phyloP scores from a whole-genome alignment of 2,888 invertebrate genomes.

The Torymus aiolomorphi region DNA sequence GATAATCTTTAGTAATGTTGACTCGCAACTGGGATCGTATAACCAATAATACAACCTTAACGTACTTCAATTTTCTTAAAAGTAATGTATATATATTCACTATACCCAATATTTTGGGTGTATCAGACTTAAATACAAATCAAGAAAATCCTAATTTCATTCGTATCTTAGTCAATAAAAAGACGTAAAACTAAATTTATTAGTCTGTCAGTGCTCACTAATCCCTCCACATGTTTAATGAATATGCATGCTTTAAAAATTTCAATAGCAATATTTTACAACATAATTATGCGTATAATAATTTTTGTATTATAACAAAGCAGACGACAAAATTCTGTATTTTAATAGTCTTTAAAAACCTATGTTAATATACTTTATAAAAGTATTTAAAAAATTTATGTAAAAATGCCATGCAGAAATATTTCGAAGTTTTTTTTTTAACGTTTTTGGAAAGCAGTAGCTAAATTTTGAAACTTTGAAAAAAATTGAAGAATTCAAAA shows the following conservation, averaged over 20 bases:
- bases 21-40: too few species aligned
- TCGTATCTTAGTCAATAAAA: too few species aligned
- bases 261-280: too few species aligned
- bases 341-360: conserved; percentile 11
- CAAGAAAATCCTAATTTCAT: too few species aligned
- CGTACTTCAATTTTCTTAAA: too few species aligned
- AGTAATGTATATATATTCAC: too few species aligned
- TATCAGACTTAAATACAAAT: not conserved
- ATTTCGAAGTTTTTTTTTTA: conserved; percentile 12
- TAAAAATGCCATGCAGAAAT: conserved; percentile 39
- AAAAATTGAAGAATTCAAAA: conserved; percentile 10
- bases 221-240: conserved; percentile 47
- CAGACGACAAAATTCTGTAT: conserved; percentile 54
- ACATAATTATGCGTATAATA: too few species aligned
- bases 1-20: too few species aligned
- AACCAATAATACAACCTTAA: too few species aligned
- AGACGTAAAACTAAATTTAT: conserved; percentile 16
- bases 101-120: too few species aligned
- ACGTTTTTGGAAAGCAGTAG: not conserved
- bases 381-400: conserved; percentile 18
- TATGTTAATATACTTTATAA: conserved; percentile 7
- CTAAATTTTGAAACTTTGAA: not conserved
- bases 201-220: conserved; percentile 37
- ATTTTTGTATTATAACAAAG: not conserved
- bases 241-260: too few species aligned